A percentile compares a stretch with the other conserved stretches of the same genome.
Evolutionary conservation across 2,888 invertebrate species (phyloP).

Genomic region (Craniophora ligustri): DNA sequence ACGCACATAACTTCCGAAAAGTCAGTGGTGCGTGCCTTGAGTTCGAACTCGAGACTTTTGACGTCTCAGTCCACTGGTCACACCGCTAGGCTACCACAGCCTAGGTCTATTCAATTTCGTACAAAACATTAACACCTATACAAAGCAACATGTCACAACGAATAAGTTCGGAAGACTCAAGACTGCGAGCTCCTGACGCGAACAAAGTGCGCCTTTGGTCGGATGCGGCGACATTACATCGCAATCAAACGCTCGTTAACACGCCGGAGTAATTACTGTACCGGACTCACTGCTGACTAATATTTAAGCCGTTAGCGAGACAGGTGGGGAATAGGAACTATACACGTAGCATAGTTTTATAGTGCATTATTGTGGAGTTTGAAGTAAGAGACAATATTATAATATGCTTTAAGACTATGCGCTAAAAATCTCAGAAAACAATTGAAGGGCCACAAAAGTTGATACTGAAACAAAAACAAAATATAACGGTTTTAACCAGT

Average conservation of each 20-base stretch:
- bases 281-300: conserved; percentile 44
- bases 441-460: no score
- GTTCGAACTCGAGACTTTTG: no score
- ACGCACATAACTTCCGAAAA: no score
- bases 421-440: no score
- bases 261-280: conserved; percentile 52
- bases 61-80: no score
- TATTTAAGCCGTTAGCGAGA: conserved; percentile 30
- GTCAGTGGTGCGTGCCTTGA: no score
- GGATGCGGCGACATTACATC: conserved; percentile 65
- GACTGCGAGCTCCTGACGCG: conserved; percentile 25
- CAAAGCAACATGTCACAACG: neutral
- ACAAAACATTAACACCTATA: no score
- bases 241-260: conserved; percentile 78
- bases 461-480: no score
- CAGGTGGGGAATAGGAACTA: conserved; percentile 17
- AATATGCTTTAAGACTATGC: no score
- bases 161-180: conserved; percentile 2
- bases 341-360: neutral
- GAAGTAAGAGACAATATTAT: neutral
- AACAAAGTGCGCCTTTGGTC: conserved; percentile 44
- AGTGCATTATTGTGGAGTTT: neutral
- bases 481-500: no score
- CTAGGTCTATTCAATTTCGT: no score
- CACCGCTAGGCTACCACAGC: no score